Conservation (phyloP, 2,797 vertebrate genomes). For the Alosa sapidissima region DNA sequence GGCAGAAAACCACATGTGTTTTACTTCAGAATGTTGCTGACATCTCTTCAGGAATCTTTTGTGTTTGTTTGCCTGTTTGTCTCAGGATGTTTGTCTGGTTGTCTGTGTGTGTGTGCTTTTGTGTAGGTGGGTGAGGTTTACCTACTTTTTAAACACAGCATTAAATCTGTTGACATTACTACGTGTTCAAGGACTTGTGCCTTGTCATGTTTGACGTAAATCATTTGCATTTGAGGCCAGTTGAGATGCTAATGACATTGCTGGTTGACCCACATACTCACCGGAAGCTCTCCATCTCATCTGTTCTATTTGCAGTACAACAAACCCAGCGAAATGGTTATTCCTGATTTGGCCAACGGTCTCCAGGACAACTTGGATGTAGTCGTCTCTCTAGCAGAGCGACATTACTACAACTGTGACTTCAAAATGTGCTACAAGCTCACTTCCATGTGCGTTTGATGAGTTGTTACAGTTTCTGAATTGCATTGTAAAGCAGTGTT, state of each 20-base stretch:
- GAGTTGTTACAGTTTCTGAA: background rate
- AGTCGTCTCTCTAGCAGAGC: slow-evolving; percentile 95
- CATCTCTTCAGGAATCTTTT: background rate
- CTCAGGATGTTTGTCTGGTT: background rate
- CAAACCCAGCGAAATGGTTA: slow-evolving; percentile 92
- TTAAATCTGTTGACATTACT: background rate
- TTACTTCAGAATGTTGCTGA: background rate
- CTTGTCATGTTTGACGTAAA: background rate
- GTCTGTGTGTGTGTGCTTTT: background rate
- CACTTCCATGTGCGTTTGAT: slow-evolving; percentile 91
- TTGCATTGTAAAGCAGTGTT: background rate
- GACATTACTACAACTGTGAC: slow-evolving; percentile 99
- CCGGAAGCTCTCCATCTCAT: background rate
- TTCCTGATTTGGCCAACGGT: slow-evolving; percentile 92
- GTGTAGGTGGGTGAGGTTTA: background rate
- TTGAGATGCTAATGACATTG: slow-evolving; percentile 43
- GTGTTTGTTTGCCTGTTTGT: background rate
- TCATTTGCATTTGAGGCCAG: background rate
- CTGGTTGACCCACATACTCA: background rate
- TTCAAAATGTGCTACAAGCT: slow-evolving; percentile 99
- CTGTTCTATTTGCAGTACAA: slow-evolving; percentile 71
- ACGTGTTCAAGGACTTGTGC: background rate
- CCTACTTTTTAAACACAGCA: background rate
- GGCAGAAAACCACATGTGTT: background rate
- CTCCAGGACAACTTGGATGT: slow-evolving; percentile 97